phyloP scores from a whole-genome alignment of 1,140 invertebrate genomes.

The Zaprionus gabonicus region DNA sequence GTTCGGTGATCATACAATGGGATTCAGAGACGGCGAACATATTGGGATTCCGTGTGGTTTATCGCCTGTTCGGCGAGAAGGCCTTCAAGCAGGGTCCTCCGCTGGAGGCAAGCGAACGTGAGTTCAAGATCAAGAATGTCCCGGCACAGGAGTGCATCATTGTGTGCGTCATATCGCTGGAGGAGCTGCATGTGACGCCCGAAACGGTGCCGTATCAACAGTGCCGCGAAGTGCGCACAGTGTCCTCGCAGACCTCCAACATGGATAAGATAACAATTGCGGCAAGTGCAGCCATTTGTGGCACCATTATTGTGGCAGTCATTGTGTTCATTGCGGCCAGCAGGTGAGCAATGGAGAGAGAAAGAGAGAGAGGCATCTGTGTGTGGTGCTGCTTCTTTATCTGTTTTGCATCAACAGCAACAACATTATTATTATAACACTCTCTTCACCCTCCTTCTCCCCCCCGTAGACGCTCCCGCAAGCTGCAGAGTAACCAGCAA shows the following conservation, averaged over 20 bases:
- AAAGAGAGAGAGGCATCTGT: background rate
- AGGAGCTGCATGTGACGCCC: constrained; percentile 93
- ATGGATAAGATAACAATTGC: constrained; percentile 98
- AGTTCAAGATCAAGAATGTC: constrained; percentile 96
- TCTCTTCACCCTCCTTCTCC: background rate
- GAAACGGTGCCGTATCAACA: constrained; percentile 93
- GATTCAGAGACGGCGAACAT: constrained; percentile 93
- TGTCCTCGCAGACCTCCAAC: constrained; percentile 91
- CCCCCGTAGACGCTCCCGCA: constrained; percentile 87
- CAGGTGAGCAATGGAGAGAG: constrained; percentile 78
- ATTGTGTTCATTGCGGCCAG: constrained; percentile 95
- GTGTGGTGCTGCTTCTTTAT: constrained; percentile 10
- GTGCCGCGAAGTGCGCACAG: constrained; percentile 94
- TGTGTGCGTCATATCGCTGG: constrained; percentile 95
- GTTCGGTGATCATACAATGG: constrained; percentile 96
- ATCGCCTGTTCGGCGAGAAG: constrained; percentile 94
- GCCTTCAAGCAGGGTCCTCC: constrained; percentile 95
- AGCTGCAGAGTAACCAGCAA: constrained; percentile 90
- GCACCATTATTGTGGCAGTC: constrained; percentile 94
- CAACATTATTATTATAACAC: constrained; percentile 32
- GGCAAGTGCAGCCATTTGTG: constrained; percentile 95
- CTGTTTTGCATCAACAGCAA: constrained; percentile 30
- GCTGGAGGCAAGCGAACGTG: constrained; percentile 93
- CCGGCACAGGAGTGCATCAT: constrained; percentile 96
- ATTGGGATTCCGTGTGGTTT: constrained; percentile 94